Base-by-base conservation (phyloP, 2,888 invertebrate species). In the Boloria euphrosyne region DNA sequence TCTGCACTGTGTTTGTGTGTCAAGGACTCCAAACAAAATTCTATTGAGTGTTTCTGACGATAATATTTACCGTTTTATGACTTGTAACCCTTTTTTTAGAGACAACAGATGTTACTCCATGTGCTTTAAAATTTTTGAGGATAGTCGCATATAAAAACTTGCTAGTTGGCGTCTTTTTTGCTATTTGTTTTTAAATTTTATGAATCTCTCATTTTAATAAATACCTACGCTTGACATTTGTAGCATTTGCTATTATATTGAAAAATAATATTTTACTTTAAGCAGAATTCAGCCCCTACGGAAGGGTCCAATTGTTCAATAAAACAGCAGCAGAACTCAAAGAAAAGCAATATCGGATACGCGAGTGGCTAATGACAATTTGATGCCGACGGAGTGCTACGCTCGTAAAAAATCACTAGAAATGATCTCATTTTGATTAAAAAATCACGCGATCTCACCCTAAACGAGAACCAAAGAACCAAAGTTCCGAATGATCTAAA, bases 391-490 rank as follows among this genome's bases (percentile, higher is more conserved):
- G 79, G 83, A 88, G 87, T 84, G 89, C 86, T 82, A 81, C 82
- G 83, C 84, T 91, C 91, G 89, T 91, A 90, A 90, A 92, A 90
- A 90, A 90, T 90, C 90, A 90, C 90, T 90, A 88, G 89, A 85
- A 89, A 87, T 88, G 89, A 89, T 89, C 86, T 88, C 83, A 88
- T 91, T 91, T 90, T 92, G 90, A 92, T 92, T 91, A 92, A 91
- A 92, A 90, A 92, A 90, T 91, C 91, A 91, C 86, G 80, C 81
- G 79, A 80, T 78, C 80, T 80, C 87, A 86, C 89, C 89, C 89
- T 84, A 76, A 82, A 80, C 78, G 79, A 79, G 78, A 77, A 81
- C 85, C 81, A 79, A 85, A 83, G 80, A 22, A 22, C 22, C 82
- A 85, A 86, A 87, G 84, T 87, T 89, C 84, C 84, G 86, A 88